phyloP scores from a whole-genome alignment of 2,113 vertebrate genomes.

The Rhabdomys dilectus region DNA sequence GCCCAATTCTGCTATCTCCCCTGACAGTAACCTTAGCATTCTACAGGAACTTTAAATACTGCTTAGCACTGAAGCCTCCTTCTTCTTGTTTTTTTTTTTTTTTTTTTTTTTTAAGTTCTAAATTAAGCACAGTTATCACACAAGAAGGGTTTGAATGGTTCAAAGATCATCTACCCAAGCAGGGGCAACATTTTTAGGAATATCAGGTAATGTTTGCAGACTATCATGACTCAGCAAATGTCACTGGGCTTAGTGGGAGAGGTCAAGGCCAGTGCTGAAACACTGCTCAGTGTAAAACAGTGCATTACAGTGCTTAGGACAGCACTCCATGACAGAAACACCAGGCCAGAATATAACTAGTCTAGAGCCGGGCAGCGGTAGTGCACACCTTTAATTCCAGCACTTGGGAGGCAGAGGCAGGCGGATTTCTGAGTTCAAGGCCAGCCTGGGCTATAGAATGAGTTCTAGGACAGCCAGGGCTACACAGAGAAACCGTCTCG shows the following conservation, averaged over 20 bases:
- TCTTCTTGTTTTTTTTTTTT: background rate
- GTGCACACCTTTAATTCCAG: no score
- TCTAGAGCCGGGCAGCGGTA: no score
- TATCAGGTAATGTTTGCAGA: background rate
- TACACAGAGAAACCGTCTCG: no score
- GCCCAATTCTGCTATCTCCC: background rate
- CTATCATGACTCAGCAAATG: background rate
- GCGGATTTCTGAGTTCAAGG: no score
- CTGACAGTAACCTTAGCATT: background rate
- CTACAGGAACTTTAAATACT: background rate
- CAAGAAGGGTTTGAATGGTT: background rate
- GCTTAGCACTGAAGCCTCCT: background rate
- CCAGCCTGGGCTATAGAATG: no score
- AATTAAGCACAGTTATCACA: background rate
- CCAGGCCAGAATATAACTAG: background rate
- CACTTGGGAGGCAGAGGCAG: no score
- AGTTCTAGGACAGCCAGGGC: no score
- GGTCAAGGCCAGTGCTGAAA: background rate
- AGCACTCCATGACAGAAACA: background rate
- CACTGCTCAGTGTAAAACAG: no score
- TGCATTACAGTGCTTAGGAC: background rate
- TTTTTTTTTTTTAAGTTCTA: background rate
- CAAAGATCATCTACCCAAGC: background rate
- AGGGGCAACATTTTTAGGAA: background rate
- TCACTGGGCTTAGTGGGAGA: background rate